A percentile compares a stretch with the other conserved stretches of the same genome.
Conservation (phyloP, 2,113 vertebrate species). For the Scomber japonicus region DNA sequence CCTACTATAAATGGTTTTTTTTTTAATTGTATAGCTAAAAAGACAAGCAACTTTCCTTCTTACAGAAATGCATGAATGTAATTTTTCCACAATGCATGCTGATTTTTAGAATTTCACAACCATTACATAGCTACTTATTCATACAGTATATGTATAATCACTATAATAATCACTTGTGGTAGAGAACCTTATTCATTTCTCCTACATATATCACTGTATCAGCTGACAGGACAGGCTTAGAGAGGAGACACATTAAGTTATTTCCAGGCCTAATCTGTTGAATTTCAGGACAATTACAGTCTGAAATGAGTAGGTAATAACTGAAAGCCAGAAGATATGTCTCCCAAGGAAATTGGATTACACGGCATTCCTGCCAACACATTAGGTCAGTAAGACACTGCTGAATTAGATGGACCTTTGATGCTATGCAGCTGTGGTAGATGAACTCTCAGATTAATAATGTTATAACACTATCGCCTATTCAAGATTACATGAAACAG, state of each 20-base stretch:
- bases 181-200: constrained; percentile 22
- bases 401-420: constrained; percentile 51
- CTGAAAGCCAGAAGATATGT: constrained; percentile 59
- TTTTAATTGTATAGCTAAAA: no score
- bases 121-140: background rate
- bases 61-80: background rate
- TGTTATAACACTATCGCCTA: background rate
- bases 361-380: constrained; percentile 46
- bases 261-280: constrained; percentile 41
- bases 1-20: no score
- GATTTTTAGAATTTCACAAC: background rate
- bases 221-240: constrained; percentile 22
- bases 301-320: constrained; percentile 65
- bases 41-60: background rate
- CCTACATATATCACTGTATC: constrained; percentile 14
- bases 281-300: constrained; percentile 53
- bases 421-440: constrained; percentile 45
- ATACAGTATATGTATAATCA: constrained; percentile 10
- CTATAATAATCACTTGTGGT: background rate
- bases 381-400: constrained; percentile 53
- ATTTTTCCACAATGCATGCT: background rate
- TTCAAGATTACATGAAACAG: background rate
- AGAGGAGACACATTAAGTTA: constrained; percentile 32
- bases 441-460: constrained; percentile 25
- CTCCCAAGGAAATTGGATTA: constrained; percentile 67